phyloP scores from a whole-genome alignment of 1,140 invertebrate species.

The Monochamus saltuarius region DNA sequence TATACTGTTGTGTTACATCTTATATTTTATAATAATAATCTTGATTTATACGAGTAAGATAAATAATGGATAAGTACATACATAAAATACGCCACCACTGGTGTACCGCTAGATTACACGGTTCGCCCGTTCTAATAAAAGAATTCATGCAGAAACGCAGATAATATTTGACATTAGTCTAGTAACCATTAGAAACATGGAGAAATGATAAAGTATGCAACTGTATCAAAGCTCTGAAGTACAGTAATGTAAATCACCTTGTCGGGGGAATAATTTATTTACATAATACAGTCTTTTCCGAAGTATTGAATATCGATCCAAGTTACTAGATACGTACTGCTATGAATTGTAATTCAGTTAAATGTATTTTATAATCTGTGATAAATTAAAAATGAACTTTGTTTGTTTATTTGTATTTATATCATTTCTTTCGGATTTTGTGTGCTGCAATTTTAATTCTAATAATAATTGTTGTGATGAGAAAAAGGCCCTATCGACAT shows the following conservation, averaged over 20 bases:
- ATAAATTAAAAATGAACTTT: conserved; percentile 19
- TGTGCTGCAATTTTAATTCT: conserved; percentile 9
- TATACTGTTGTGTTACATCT: no score
- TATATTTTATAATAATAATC: no score
- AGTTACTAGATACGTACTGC: no score
- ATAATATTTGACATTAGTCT: conserved; percentile 45
- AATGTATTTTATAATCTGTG: background rate
- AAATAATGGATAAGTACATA: background rate
- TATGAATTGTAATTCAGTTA: conserved; percentile 12
- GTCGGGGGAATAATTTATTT: no score
- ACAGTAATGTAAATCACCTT: no score
- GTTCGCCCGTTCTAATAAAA: conserved; percentile 30
- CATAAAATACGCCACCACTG: conserved; percentile 18
- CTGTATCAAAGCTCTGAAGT: no score
- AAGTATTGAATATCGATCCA: no score
- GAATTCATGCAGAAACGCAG: conserved; percentile 44
- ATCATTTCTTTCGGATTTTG: conserved; percentile 12
- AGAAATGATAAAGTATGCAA: no score
- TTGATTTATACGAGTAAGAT: no score
- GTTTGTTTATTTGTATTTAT: conserved; percentile 15
- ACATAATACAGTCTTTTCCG: no score
- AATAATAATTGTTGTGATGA: conserved; percentile 19
- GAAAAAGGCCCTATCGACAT: conserved; percentile 14
- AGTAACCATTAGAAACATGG: background rate
- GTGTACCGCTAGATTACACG: conserved; percentile 34